Evolutionary conservation across 2,888 invertebrate genomes (phyloP).

Genomic region (Cosmia trapezina): DNA sequence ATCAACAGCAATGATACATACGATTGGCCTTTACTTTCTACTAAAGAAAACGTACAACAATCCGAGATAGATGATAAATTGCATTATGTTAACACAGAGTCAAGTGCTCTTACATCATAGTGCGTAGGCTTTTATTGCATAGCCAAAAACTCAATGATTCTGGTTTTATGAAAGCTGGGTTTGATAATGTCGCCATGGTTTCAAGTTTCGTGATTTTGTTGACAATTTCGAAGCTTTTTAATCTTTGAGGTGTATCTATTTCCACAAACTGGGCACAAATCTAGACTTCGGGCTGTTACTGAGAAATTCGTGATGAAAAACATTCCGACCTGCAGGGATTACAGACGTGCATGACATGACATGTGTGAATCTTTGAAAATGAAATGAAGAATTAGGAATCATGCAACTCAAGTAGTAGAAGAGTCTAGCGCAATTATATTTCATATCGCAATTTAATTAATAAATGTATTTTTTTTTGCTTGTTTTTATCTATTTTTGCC

Average conservation of each 20-base stretch:
- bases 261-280: neutral
- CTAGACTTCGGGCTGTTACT: neutral
- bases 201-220: conserved; percentile 25
- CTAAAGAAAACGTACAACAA: conserved; percentile 42
- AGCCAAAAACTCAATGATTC: conserved; percentile 49
- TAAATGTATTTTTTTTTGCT: no score
- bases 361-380: neutral
- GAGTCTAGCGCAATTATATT: neutral
- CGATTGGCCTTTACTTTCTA: conserved; percentile 63
- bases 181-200: conserved; percentile 12
- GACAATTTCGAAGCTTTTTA: conserved; percentile 5
- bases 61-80: conserved; percentile 41
- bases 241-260: neutral
- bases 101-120: conserved; percentile 53
- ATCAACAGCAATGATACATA: conserved; percentile 34
- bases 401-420: neutral
- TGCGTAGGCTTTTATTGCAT: conserved; percentile 65
- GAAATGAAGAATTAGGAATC: neutral
- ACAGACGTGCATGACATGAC: neutral
- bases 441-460: neutral
- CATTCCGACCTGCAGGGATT: neutral
- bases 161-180: conserved; percentile 49
- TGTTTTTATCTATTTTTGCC: neutral
- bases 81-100: conserved; percentile 46
- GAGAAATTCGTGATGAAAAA: neutral